These are phyloP conservation scores for Didymodactylos carnosus DNA, from an alignment of 2,888 invertebrate species.

Conservation along the genomic window DNA sequence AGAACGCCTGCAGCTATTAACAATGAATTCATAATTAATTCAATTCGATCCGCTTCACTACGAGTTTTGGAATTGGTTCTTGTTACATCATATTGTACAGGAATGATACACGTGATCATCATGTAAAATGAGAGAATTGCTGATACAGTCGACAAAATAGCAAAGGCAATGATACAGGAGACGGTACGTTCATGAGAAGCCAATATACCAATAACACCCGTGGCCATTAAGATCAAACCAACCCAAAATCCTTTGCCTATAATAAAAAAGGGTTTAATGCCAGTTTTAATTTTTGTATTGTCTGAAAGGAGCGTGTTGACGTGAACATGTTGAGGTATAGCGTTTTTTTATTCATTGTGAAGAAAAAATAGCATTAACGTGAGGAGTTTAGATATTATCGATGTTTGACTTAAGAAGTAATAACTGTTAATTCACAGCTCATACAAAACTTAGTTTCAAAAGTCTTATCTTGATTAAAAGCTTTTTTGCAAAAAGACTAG, in stretches of 20 bases:
- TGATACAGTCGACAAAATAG: background rate
- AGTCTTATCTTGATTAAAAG: too few relatives aligned
- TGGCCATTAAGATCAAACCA: background rate
- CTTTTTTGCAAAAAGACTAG: too few relatives aligned
- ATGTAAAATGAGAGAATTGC: background rate
- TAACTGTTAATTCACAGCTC: too few relatives aligned
- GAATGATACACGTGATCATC: background rate
- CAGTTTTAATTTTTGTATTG: too few relatives aligned
- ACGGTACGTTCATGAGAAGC: background rate
- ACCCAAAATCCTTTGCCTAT: background rate
- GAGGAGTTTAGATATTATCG: too few relatives aligned
- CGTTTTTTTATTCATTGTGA: background rate
- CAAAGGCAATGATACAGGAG: background rate
- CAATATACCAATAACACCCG: background rate
- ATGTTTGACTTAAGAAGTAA: too few relatives aligned
- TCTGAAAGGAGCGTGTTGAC: too few relatives aligned
- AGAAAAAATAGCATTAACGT: too few relatives aligned
- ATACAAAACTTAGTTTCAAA: too few relatives aligned
- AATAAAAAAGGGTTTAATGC: background rate
- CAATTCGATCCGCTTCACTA: background rate
- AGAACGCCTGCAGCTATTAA: background rate
- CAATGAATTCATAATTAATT: background rate
- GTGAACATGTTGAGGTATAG: too few relatives aligned
- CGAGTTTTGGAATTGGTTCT: too few relatives aligned
- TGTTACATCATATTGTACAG: background rate